Conservation (phyloP, 64 coral and sea anemone species). For the Acropora tenuis region DNA sequence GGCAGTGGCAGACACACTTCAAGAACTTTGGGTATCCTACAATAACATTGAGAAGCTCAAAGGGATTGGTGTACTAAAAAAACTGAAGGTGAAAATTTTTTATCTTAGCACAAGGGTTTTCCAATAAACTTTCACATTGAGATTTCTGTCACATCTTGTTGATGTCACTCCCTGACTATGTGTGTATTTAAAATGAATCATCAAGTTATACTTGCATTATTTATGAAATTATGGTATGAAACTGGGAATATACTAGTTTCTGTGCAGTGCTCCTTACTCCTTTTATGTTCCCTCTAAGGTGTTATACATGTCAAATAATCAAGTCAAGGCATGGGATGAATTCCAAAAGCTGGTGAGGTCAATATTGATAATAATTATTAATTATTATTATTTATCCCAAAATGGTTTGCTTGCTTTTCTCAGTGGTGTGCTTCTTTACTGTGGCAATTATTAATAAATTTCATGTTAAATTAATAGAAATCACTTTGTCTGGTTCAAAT, state of each 20-base stretch:
- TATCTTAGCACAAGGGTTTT: no score
- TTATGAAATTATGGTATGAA: no score
- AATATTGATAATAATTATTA: neutral
- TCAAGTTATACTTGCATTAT: no score
- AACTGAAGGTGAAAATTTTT: constrained; percentile 70
- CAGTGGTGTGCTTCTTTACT: no score
- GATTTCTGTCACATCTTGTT: no score
- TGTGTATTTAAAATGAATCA: no score
- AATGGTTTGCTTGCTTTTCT: no score
- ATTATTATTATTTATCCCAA: neutral
- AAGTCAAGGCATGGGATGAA: constrained; percentile 97
- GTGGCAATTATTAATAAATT: neutral
- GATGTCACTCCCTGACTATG: no score
- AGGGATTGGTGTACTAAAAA: constrained; percentile 95
- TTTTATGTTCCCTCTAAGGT: constrained; percentile 52
- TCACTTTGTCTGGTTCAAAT: no score
- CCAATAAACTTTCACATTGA: no score
- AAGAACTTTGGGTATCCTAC: constrained; percentile 96
- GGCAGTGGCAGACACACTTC: constrained; percentile 92
- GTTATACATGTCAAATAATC: constrained; percentile 98
- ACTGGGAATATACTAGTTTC: no score
- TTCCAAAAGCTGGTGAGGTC: constrained; percentile 90
- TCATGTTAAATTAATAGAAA: neutral
- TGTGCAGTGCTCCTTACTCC: no score
- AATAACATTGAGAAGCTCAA: constrained; percentile 98